Base-by-base conservation (phyloP, 2,888 invertebrate species). In the Chrysodeixis includens region DNA sequence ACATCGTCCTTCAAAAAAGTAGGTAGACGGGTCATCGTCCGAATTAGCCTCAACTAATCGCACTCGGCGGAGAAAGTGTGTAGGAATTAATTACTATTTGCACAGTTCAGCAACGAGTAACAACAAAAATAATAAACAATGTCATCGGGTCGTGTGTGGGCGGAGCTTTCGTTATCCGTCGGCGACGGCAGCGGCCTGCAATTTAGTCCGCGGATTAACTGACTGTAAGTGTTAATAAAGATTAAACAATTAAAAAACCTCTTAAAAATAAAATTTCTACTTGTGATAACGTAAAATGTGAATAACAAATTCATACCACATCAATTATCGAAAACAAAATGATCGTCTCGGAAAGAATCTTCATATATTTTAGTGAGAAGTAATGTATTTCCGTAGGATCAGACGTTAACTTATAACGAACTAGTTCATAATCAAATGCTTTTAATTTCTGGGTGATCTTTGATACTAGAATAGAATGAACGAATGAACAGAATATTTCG, bases 11-110 rank as follows among this genome's bases (percentile, higher is more conserved):
- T 90, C 84, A 76, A 65, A 63, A 75, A 88, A 88, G 88, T 91
- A 89, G 93, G 92, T 83, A 88, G 89, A 83, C 83, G 69, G 89
- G 90, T 86, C 92, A 80, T 71, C 81, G 88, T 79, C 85, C 91
- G 86, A 87, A 88, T 88, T 89, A 78, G 82, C 83, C 78, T 70
- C 75, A 60, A 71, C 78, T 81, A 82, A 83, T 83, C 78, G 79
- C 74, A 74, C 78, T 78, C 16, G 58, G 69, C 56, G 68, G 74
- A 86, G 93, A 94, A 94, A 94, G 93, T 92, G 90, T 90, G 87
- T 90, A 90, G 89, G 88, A 86, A 90, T 90, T 92, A 93, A 92
- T 93, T 90, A 88, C 85, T 89, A 83, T 88, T 90, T 92, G 87
- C 87, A 74, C 82, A 81, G 83, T 78, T 86, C 79, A n/a, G 83